Evolutionary conservation across 2,113 vertebrate genomes (phyloP), one percentile per base, ranked within the genome.

Genomic region (Corythoichthys intestinalis): DNA sequence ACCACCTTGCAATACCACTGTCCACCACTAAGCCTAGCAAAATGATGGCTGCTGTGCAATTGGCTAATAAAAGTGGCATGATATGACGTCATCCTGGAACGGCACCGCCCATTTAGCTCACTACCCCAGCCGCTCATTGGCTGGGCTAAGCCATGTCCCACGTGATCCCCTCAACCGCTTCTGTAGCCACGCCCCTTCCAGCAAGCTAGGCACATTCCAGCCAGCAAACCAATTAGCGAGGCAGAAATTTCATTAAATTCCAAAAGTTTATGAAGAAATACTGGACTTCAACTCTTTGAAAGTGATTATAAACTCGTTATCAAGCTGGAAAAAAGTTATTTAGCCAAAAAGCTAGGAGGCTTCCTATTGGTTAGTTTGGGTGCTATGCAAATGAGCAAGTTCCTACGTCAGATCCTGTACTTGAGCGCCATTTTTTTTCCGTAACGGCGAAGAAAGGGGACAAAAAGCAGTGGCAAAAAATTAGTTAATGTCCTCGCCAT

Each of bases 371-470:
- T 84, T 83, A 83, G 68, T 70, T 75, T 66, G 67, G 50, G 49
- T 72, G 35, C 47, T 85, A 92, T 92, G 91, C 84, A 90, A 92
- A 92, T 91, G 4, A 72, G 12, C 8, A 4, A 58, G 0, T 2
- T 0, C 0, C 5, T 38, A 91, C 90, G 91, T 92, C 91, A 92
- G 78, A 89, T 92, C 91, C 91, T 90, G 84, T 84, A 90, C 78
- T 87, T 86, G 69, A 83, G 87, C 91, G 91, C 91, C 91, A 92
- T 92, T 90, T 88, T 85, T 28, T 79, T 87, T 86, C 79, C 81
- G 80, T 78, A 65, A 83, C 68, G 79, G 67, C 79, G 72, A 86
- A 86, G 82, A 89, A 88, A 85, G 84, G 73, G 81, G 85, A 81
- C 85, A 89, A 89, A 89, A 89, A 88, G 85, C 82, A 47, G n/a